Evolutionary conservation across 2,113 vertebrate species (phyloP), one percentile per base, ranked within the genome.

Genomic region (Sisor rabdophorus): DNA sequence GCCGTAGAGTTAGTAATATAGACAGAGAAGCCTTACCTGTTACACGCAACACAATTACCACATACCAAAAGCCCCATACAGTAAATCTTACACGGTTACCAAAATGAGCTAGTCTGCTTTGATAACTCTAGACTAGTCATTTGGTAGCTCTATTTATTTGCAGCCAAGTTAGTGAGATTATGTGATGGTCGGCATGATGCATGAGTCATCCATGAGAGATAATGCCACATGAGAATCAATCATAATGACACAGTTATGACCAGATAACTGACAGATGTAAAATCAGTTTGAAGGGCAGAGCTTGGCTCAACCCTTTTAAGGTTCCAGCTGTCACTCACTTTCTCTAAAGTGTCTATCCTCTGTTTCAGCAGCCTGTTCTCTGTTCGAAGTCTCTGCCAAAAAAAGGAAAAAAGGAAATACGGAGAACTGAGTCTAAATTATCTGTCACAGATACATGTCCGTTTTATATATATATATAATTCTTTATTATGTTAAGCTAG

Each of bases 261-360:
- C 6, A 81, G 26, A 11, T 44, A 56, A 63, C 54, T 76, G 48
- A 56, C 16, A 67, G 48, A 58, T 28, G 26, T 78, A 3, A 40
- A 75, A 54, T 11, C 40, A 53, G 22, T 64, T 55, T 50, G 28
- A 81, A 28, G 47, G 68, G 69, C 19, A 9, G 36, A 73, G 63
- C 16, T 44, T 2, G 11, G 40, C 26, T 69, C 13, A 15, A 2
- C 55, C 22, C 53, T 2, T 30, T 22, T 47, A 32, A 72, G 76
- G 22, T 28, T 44, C 10, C 53, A 65, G 53, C 53, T 68, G 32
- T 71, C 84, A 94, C 95, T 95, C 89, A 98, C 97, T 91, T 98
- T 98, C 89, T 99, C 97, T 87, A 99, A 87, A 10, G 96, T 99
- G 91, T 99, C 97, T 79, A 99, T 99, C 79, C 96, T 93, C 81